phyloP scores from a whole-genome alignment of 2,888 invertebrate genomes.

The Myathropa florea region DNA sequence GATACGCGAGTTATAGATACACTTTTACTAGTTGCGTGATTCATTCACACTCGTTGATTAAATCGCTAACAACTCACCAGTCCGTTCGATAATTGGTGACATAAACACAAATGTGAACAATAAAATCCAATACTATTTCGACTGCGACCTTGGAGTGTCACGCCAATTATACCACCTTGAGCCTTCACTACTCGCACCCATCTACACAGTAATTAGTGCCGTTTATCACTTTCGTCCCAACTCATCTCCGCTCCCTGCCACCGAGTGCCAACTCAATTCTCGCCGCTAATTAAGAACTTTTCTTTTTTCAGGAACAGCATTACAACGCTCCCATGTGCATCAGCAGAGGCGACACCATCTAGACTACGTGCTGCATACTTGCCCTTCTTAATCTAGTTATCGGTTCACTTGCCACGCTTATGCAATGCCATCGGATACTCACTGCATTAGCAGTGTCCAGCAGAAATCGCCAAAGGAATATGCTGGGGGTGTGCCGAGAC shows the following conservation, averaged over 20 bases:
- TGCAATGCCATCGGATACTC: neutral
- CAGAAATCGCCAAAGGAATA: neutral
- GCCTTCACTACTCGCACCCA: neutral
- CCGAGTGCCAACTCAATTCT: neutral
- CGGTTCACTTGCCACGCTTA: neutral
- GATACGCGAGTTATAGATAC: too few species aligned
- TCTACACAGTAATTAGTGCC: neutral
- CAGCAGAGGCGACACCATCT: neutral
- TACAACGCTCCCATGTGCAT: too few species aligned
- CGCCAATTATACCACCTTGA: neutral
- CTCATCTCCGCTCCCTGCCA: neutral
- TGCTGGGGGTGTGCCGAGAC: neutral
- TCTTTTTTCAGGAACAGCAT: neutral
- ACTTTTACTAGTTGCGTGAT: neutral
- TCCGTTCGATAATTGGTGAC: neutral
- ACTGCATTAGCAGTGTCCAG: neutral
- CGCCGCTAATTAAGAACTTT: neutral
- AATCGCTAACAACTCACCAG: neutral
- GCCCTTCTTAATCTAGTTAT: neutral
- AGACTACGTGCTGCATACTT: neutral
- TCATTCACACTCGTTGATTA: neutral
- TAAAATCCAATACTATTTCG: neutral
- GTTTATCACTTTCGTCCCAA: neutral
- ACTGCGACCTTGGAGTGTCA: neutral
- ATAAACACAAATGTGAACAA: neutral